Base-by-base conservation (phyloP, 2,888 invertebrate genomes). In the Mesorhabditis spiculigera region DNA sequence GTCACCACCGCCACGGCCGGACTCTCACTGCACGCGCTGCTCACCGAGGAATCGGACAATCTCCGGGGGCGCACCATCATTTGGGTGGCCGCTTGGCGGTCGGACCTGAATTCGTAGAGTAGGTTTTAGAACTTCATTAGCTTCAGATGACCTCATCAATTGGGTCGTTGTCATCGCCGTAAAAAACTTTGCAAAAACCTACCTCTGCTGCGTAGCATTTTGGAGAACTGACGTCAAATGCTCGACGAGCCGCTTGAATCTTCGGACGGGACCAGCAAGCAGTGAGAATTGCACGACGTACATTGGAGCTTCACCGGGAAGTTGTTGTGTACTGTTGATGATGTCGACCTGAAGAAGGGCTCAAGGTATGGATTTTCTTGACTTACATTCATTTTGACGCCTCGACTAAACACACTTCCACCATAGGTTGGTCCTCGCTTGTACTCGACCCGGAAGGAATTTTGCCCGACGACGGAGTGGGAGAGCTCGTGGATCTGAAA, bases 391-490 rank as follows among this genome's bases (percentile, higher is more conserved):
- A 86, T 82, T 70, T 86, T 85, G 43, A 86, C 81, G 43, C 86
- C 86, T 63, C 86, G 69, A 28, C 84, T 84, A 68, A 86, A 86
- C 1, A 85, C 81, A 65, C 81, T 94, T 69, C 94, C 94, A n/a
- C 88, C 87, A 5, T 80, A 79, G 4, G 83, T 80, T 41, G 93
- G 94, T n/a, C 87, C 87, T 66, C 97, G 89, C 86, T 95, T 94
- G 89, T 97, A 98, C 87, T 98, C 97, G 71, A 97, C 96, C 69
- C 94, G 91, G 89, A 98, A 98, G 58, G 95, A 95, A 90, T 95
- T 95, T 66, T 97, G 95, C 75, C 95, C 95, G 45, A 94, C 91
- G n/a, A 98, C 97, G 85, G 94, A 96, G 89, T 98, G 98, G 65
- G 93, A 94, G 83, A 95, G 87, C 87, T 95, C 95, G 16, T 94